Conservation (phyloP, 2,888 invertebrate genomes). For the Leptopilina myrica region DNA sequence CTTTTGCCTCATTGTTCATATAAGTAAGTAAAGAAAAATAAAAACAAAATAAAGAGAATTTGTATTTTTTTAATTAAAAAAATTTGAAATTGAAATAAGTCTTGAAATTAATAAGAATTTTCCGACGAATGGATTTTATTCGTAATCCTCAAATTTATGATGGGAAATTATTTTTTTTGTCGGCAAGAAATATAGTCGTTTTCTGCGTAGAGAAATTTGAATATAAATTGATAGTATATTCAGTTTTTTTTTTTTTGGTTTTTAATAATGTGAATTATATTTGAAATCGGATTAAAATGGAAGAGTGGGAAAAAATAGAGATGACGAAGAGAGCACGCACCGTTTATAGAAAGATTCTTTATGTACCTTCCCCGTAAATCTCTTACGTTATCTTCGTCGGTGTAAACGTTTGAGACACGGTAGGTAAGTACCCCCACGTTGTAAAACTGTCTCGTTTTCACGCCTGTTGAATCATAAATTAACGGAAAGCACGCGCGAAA, state of each 20-base stretch:
- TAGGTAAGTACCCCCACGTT: slow-evolving; percentile 27
- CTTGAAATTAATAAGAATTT: neutral
- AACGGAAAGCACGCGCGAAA: slow-evolving; percentile 23
- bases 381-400: slow-evolving; percentile 35
- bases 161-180: neutral
- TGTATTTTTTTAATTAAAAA: too few species aligned
- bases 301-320: neutral
- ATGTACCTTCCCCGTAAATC: slow-evolving; percentile 35
- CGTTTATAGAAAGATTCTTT: slow-evolving; percentile 20
- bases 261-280: slow-evolving; percentile 1
- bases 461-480: slow-evolving; percentile 34
- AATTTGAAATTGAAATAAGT: too few species aligned
- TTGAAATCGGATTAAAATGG: slow-evolving; percentile 22
- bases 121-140: neutral
- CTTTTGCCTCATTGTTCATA: too few species aligned
- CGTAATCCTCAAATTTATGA: slow-evolving; percentile 17
- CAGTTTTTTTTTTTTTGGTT: too few species aligned
- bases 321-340: slow-evolving; percentile 18
- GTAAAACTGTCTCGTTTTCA: slow-evolving; percentile 40
- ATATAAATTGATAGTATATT: neutral
- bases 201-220: neutral
- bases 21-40: too few species aligned
- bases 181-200: neutral
- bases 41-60: too few species aligned
- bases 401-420: slow-evolving; percentile 37